Conservation (phyloP, 2,113 vertebrate genomes). For the Pelodiscus sinensis region DNA sequence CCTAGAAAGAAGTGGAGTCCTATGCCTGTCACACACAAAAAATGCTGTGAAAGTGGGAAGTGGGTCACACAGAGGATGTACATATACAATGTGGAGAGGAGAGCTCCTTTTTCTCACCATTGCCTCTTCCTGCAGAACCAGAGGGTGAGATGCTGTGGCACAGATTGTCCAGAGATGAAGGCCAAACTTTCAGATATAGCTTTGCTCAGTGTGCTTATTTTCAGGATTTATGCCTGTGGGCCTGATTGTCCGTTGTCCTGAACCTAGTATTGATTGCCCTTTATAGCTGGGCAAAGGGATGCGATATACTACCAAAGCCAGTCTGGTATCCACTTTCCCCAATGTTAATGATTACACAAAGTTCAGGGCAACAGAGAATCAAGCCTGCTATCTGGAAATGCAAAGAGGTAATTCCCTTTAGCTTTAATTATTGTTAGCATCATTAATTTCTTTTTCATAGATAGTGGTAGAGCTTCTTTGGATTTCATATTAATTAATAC, state of each 20-base stretch:
- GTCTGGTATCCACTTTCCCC: neutral
- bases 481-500: conserved; percentile 63
- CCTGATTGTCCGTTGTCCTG: neutral
- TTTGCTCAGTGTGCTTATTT: neutral
- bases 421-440: conserved; percentile 43
- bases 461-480: conserved; percentile 58
- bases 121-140: neutral
- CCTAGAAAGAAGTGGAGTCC: neutral
- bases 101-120: neutral
- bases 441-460: conserved; percentile 43
- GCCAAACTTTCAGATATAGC: neutral
- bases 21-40: neutral
- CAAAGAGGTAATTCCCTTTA: conserved; percentile 38
- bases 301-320: neutral
- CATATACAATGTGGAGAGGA: neutral
- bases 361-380: conserved; percentile 18
- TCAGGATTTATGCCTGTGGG: neutral
- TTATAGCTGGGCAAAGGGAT: neutral
- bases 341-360: conserved; percentile 26
- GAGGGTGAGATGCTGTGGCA: neutral
- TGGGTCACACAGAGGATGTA: neutral
- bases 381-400: conserved; percentile 15
- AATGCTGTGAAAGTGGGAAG: neutral
- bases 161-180: neutral
- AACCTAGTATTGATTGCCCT: neutral